Conservation (phyloP, 2,797 vertebrate genomes). For the Halcyon badia region DNA sequence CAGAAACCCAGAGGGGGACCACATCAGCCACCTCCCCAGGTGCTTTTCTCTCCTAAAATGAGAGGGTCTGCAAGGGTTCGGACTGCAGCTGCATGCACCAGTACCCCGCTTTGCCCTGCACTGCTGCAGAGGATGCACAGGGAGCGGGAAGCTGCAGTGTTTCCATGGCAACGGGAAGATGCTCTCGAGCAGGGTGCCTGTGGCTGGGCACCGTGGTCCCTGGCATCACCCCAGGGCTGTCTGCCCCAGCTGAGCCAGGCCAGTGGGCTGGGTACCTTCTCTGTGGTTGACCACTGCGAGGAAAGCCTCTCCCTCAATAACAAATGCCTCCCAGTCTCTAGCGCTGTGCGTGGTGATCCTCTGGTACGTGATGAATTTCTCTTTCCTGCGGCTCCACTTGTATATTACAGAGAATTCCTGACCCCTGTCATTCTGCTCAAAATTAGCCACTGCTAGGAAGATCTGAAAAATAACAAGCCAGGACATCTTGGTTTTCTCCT, state of each 20-base stretch:
- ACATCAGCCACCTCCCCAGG: not conserved
- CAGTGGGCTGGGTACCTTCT: conserved; percentile 83
- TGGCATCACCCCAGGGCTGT: fast-evolving
- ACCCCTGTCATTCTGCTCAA: conserved; percentile 78
- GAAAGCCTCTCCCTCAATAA: conserved; percentile 89
- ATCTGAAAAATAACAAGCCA: conserved; percentile 77
- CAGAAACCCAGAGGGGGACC: not conserved
- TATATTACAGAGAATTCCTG: conserved; percentile 93
- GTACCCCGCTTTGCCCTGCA: not conserved
- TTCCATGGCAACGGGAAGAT: not conserved
- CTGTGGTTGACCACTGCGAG: conserved; percentile 97
- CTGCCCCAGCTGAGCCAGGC: fast-evolving
- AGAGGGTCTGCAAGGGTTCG: not conserved
- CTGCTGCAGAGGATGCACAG: fast-evolving
- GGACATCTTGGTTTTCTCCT: not conserved
- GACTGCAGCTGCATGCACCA: fast-evolving
- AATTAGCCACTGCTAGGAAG: conserved; percentile 95
- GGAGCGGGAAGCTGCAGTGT: not conserved
- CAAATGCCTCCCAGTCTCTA: conserved; percentile 97
- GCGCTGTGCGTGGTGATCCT: conserved; percentile 90
- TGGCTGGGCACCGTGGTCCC: fast-evolving
- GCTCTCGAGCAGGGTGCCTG: not conserved
- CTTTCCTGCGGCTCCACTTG: conserved; percentile 91
- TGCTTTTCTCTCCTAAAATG: not conserved
- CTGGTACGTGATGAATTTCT: conserved; percentile 89